Conservation (phyloP, 2,113 vertebrate species). For the Etheostoma spectabile region DNA sequence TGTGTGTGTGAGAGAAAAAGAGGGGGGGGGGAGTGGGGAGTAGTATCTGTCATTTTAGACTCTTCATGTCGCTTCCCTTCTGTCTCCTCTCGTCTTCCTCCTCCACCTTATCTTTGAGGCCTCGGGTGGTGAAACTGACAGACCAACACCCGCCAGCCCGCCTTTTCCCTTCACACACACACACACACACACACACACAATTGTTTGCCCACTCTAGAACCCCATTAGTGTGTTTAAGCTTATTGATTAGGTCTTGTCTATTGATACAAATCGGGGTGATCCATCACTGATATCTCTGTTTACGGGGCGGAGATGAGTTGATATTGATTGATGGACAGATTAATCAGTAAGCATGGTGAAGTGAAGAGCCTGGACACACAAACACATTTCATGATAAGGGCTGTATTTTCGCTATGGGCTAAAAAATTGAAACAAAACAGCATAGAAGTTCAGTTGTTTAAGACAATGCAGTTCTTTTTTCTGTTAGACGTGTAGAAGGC, state of each 20-base stretch:
- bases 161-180: constrained; percentile 23
- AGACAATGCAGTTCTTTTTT: not conserved
- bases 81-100: constrained; percentile 46
- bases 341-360: constrained; percentile 61
- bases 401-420: not conserved
- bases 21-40: no score
- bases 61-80: constrained; percentile 63
- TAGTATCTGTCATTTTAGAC: constrained; percentile 57
- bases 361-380: constrained; percentile 8
- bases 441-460: not conserved
- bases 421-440: no score
- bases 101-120: constrained; percentile 51
- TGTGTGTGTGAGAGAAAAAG: constrained; percentile 33
- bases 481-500: no score
- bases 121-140: constrained; percentile 81
- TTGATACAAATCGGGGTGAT: constrained; percentile 63
- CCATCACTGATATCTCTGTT: constrained; percentile 70
- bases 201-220: constrained; percentile 64
- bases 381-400: constrained; percentile 10
- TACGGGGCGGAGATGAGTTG: constrained; percentile 59
- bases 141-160: constrained; percentile 18
- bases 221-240: constrained; percentile 73
- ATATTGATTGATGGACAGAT: constrained; percentile 68
- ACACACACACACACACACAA: constrained; percentile 32
- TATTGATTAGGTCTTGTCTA: constrained; percentile 68